A percentile compares a stretch with the other conserved stretches of the same genome.
Conservation (phyloP, 2,113 vertebrate species). For the Tetrax tetrax region DNA sequence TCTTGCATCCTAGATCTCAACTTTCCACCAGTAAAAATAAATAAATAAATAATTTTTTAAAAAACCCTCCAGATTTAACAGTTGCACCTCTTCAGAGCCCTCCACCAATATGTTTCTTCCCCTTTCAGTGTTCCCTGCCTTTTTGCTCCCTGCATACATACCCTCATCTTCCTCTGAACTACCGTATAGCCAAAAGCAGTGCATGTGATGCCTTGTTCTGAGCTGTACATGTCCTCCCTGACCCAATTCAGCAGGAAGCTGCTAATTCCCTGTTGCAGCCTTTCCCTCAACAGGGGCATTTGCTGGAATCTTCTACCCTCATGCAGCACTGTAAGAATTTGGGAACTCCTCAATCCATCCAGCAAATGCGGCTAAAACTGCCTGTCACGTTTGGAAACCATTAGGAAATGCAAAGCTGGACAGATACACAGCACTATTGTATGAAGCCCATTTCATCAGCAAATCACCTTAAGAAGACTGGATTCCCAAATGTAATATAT, state of each 20-base stretch:
- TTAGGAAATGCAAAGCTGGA: not conserved
- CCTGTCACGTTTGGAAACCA: not conserved
- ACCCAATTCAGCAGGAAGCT: accelerated
- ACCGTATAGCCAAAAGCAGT: not conserved
- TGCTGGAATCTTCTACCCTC: not conserved
- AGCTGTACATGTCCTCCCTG: not conserved
- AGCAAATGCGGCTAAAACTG: not conserved
- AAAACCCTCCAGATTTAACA: not conserved
- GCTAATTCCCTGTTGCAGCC: not conserved
- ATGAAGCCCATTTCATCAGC: not conserved
- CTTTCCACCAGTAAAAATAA: not conserved
- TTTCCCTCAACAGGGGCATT: not conserved
- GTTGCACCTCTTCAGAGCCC: not conserved
- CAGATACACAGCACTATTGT: not conserved
- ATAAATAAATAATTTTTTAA: accelerated
- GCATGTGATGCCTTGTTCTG: not conserved
- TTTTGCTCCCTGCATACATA: not conserved
- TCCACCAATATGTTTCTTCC: not conserved
- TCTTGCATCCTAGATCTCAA: not conserved
- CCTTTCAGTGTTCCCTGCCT: not conserved
- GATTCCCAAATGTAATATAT: not conserved
- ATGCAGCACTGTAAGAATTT: not conserved
- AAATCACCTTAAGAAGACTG: not conserved
- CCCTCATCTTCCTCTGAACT: not conserved
- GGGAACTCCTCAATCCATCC: not conserved